phyloP scores from a whole-genome alignment of 2,113 vertebrate genomes.

The Sturnira hondurensis region DNA sequence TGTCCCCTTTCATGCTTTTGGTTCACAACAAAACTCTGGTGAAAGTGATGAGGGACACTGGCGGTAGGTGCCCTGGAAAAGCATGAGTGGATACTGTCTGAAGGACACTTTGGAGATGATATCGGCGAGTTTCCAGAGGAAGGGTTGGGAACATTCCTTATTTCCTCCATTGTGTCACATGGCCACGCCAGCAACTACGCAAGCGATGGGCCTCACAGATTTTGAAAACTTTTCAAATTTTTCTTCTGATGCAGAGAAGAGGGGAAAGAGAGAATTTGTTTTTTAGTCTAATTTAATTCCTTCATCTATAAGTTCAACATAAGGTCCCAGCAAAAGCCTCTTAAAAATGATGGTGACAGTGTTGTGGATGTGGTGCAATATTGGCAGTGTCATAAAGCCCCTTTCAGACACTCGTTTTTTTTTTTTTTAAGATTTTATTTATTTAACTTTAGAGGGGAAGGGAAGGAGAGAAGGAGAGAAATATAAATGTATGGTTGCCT shows the following conservation, averaged over 20 bases:
- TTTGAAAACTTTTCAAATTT: background rate
- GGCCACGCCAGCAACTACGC: background rate
- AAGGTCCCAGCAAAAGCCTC: background rate
- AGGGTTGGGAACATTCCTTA: constrained; percentile 28
- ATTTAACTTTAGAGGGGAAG: too few relatives aligned
- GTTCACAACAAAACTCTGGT: background rate
- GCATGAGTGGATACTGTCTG: background rate
- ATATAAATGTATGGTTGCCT: too few relatives aligned
- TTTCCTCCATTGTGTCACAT: constrained; percentile 29
- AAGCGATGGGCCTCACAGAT: background rate
- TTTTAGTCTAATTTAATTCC: constrained; percentile 4
- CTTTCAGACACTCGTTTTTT: background rate
- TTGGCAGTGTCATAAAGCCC: background rate
- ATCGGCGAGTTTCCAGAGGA: background rate
- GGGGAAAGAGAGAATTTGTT: background rate
- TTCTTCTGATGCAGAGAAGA: background rate
- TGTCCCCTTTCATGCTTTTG: background rate
- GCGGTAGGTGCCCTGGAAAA: background rate
- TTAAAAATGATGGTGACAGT: background rate
- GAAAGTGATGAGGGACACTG: background rate
- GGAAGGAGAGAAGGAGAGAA: too few relatives aligned
- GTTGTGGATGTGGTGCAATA: background rate
- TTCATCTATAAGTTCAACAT: background rate
- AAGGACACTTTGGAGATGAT: background rate
- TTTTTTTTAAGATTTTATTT: too few relatives aligned